Conservation (phyloP, 2,888 invertebrate species). For the Margaritifera margaritifera region DNA sequence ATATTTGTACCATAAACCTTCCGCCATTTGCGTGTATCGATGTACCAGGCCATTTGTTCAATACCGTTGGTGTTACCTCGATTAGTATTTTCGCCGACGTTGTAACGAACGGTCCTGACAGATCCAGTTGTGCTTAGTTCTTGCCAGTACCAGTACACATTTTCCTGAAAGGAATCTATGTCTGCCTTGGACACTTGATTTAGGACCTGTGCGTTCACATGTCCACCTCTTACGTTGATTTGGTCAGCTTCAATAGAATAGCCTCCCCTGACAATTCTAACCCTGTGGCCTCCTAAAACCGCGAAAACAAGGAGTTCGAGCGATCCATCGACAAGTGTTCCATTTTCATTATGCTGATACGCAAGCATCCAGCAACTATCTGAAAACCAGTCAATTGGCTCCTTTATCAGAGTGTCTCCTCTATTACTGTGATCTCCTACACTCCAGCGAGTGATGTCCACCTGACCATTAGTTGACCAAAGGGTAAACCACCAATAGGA, state of each 20-base stretch:
- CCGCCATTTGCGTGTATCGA: slow-evolving; percentile 38
- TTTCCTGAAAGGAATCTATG: slow-evolving; percentile 33
- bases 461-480: slow-evolving; percentile 38
- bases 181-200: slow-evolving; percentile 39
- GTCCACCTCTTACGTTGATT: slow-evolving; percentile 33
- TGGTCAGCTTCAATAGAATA: slow-evolving; percentile 39
- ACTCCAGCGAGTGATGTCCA: slow-evolving; percentile 41
- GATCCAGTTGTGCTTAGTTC: slow-evolving; percentile 37
- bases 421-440: slow-evolving; percentile 39
- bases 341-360: slow-evolving; percentile 35
- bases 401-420: slow-evolving; percentile 37
- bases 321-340: slow-evolving; percentile 33
- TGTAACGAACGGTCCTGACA: slow-evolving; percentile 34
- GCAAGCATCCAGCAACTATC: slow-evolving; percentile 45
- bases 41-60: slow-evolving; percentile 42
- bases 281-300: slow-evolving; percentile 35
- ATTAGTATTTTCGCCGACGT: slow-evolving; percentile 36
- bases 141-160: slow-evolving; percentile 41
- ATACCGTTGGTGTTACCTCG: slow-evolving; percentile 25
- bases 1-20: slow-evolving; percentile 31
- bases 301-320: slow-evolving; percentile 32
- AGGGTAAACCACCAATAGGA: slow-evolving; percentile 44
- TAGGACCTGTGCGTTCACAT: slow-evolving; percentile 36
- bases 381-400: slow-evolving; percentile 38
- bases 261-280: slow-evolving; percentile 36